phyloP scores from a whole-genome alignment of 2,113 vertebrate genomes.

The Podocnemis expansa region DNA sequence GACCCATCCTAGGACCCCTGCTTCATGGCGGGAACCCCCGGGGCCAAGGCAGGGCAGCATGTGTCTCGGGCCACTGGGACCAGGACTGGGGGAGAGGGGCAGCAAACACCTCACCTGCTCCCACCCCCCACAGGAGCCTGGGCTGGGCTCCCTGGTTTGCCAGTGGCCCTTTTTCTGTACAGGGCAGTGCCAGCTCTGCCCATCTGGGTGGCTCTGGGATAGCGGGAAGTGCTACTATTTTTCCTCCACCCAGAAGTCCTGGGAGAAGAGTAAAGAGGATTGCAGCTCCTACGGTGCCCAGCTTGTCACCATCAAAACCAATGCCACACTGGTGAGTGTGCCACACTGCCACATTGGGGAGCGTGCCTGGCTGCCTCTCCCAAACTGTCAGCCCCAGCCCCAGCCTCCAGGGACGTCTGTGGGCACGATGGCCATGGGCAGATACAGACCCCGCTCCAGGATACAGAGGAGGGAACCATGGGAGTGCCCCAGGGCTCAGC shows the following conservation, averaged over 20 bases:
- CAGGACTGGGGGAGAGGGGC: neutral
- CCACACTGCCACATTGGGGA: neutral
- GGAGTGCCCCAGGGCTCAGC: no score
- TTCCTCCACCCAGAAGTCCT: conserved; percentile 32
- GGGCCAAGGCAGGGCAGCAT: no score
- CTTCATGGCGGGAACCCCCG: neutral
- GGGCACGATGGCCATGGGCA: neutral
- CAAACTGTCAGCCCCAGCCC: no score
- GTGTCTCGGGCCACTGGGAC: neutral
- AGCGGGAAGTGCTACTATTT: conserved; percentile 42
- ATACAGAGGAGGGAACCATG: no score
- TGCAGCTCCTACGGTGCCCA: conserved; percentile 41
- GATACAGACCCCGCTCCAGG: no score
- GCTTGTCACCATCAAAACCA: conserved; percentile 16
- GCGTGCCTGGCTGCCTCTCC: no score
- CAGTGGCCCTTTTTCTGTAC: neutral
- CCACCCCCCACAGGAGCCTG: neutral
- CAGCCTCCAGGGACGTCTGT: no score
- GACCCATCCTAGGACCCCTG: neutral
- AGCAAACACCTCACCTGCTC: neutral
- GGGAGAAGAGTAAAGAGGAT: conserved; percentile 57
- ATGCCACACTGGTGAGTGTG: conserved; percentile 39
- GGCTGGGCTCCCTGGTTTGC: neutral
- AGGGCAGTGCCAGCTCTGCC: conserved; percentile 51
- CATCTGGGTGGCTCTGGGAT: neutral